Conservation (phyloP, 2,113 vertebrate genomes). For the Verasper variegatus region DNA sequence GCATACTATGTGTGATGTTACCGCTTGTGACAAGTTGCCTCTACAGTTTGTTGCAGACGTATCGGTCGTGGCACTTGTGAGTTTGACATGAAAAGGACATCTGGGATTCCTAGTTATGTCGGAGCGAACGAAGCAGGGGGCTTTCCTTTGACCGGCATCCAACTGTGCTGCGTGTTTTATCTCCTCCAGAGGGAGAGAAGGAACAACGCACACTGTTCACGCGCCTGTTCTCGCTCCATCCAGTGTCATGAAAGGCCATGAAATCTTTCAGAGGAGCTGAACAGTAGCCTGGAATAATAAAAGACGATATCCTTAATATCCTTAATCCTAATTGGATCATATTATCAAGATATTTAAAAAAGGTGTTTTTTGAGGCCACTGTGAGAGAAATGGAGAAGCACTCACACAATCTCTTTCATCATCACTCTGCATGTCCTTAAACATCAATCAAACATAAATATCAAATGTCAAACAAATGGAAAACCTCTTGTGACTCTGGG, state of each 20-base stretch:
- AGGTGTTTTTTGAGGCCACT: not conserved
- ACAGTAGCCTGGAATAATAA: no score
- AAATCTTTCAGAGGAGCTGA: constrained; percentile 5
- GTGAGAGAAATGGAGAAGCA: not conserved
- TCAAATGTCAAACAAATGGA: constrained; percentile 42
- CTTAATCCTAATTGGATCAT: no score
- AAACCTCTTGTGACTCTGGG: not conserved
- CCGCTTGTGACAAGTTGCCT: not conserved
- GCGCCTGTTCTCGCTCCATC: not conserved
- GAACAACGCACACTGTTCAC: not conserved
- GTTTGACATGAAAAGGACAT: constrained; percentile 10
- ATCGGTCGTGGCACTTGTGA: constrained; percentile 2
- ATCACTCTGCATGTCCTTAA: constrained; percentile 44
- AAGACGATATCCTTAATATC: no score
- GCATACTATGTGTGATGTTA: not conserved
- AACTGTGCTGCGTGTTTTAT: not conserved
- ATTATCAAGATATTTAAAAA: no score
- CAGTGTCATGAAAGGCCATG: not conserved
- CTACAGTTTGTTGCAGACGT: not conserved
- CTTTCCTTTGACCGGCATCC: not conserved
- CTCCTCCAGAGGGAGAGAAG: not conserved
- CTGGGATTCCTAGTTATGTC: not conserved
- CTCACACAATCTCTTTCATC: not conserved
- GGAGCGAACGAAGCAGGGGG: not conserved
- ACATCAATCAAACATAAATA: constrained; percentile 49